Percentiles rank a stretch among this genome's conserved stretches.
Evolutionary conservation across 2,113 vertebrate species (phyloP).

Genomic region (Galbula dea): DNA sequence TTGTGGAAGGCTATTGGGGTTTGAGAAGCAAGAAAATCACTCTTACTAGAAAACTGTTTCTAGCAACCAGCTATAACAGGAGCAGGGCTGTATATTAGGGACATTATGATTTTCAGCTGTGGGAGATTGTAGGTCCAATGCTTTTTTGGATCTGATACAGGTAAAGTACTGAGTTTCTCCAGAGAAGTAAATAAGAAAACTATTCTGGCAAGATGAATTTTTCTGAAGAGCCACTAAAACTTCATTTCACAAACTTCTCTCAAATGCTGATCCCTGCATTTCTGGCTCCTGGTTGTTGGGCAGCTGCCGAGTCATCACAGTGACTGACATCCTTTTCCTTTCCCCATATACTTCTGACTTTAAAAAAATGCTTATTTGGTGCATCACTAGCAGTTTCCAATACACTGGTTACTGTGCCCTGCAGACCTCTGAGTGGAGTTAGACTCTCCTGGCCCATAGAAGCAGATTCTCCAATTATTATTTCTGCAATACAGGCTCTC

Average conservation of each 20-base stretch:
- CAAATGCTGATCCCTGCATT: conserved; percentile 55
- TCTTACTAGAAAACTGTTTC: not conserved
- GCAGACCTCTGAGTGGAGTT: conserved; percentile 59
- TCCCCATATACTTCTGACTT: conserved; percentile 40
- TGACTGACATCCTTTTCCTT: conserved; percentile 63
- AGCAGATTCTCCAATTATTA: conserved; percentile 1
- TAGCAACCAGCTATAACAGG: not conserved
- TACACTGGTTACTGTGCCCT: conserved; percentile 43
- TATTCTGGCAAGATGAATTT: not conserved
- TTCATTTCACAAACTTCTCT: conserved; percentile 47
- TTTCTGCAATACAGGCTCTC: not conserved
- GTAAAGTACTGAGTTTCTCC: not conserved
- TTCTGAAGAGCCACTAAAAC: conserved; percentile 31
- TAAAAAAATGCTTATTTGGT: conserved; percentile 67
- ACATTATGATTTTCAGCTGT: not conserved
- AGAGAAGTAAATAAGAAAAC: conserved; percentile 2
- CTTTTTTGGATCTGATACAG: not conserved
- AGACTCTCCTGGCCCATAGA: not conserved
- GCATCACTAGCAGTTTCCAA: conserved; percentile 68
- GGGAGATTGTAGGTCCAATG: not conserved
- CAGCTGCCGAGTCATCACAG: conserved; percentile 51
- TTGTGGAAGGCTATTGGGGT: not conserved
- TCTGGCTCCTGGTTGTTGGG: conserved; percentile 34
- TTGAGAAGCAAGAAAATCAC: not conserved
- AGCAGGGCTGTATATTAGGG: not conserved